phyloP scores from a whole-genome alignment of 2,888 invertebrate genomes.

The Platycheirus albimanus region DNA sequence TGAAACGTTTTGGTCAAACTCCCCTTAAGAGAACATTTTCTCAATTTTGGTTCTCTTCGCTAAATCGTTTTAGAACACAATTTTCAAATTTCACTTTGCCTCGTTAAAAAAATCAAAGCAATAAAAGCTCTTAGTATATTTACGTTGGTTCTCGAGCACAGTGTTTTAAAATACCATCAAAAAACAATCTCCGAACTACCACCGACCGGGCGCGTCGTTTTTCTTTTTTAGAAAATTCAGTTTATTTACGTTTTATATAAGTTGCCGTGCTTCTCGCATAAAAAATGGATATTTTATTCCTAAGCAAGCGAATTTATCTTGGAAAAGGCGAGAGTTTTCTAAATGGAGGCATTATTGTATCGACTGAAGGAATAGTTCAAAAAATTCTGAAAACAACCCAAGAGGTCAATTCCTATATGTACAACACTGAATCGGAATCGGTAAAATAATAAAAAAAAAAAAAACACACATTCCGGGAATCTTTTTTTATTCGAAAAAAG shows the following conservation, averaged over 20 bases:
- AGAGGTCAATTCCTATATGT: constrained; percentile 83
- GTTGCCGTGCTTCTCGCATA: neutral
- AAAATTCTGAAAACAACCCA: constrained; percentile 83
- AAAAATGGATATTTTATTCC: constrained; percentile 81
- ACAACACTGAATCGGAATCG: constrained; percentile 84
- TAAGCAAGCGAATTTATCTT: constrained; percentile 83
- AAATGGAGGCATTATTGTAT: constrained; percentile 86
- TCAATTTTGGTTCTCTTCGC: no score
- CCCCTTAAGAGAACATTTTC: no score
- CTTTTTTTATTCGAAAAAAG: neutral
- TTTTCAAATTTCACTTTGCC: neutral
- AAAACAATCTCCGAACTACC: no score
- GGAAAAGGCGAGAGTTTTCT: constrained; percentile 82
- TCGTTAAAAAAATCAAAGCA: no score
- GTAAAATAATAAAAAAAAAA: constrained; percentile 79
- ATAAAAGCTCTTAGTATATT: no score
- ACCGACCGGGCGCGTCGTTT: neutral
- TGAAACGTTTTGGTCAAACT: no score
- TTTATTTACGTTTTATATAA: constrained; percentile 57
- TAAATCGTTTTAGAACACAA: neutral
- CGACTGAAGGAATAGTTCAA: constrained; percentile 84
- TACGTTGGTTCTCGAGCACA: no score
- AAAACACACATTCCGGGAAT: neutral
- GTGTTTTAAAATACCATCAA: no score
- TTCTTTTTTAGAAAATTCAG: neutral